A percentile compares a stretch with the other conserved stretches of the same genome.
phyloP scores from a whole-genome alignment of 2,888 invertebrate genomes.

The Halictus quadricinctus region DNA sequence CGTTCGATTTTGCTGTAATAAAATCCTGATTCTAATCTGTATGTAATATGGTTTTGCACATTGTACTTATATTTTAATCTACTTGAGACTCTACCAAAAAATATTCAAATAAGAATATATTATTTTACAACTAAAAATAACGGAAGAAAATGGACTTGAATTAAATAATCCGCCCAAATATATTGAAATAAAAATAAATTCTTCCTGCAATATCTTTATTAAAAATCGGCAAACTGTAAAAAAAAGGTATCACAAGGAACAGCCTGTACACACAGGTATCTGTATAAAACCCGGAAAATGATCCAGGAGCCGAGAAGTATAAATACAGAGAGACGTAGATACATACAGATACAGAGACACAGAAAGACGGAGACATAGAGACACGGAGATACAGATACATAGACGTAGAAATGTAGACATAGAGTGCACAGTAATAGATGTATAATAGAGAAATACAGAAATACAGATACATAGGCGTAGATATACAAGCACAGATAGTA shows the following conservation, averaged over 20 bases:
- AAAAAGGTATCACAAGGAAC: neutral
- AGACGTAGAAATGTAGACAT: conserved; percentile 1
- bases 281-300: neutral
- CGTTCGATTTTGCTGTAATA: too few relatives aligned
- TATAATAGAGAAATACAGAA: conserved; percentile 28
- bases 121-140: too few relatives aligned
- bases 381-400: conserved; percentile 16
- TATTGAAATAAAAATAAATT: too few relatives aligned
- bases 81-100: too few relatives aligned
- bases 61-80: too few relatives aligned
- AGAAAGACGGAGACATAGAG: conserved; percentile 3
- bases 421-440: neutral
- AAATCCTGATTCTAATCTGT: too few relatives aligned
- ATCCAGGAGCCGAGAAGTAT: neutral
- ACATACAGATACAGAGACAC: conserved; percentile 21
- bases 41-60: too few relatives aligned
- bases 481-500: conserved; percentile 38
- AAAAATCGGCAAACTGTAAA: too few relatives aligned
- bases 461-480: conserved; percentile 25
- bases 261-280: neutral
- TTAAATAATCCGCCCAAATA: too few relatives aligned
- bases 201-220: too few relatives aligned
- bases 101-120: too few relatives aligned
- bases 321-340: conserved; percentile 5
- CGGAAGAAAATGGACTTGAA: too few relatives aligned